Percentiles rank a stretch among this genome's conserved stretches.
phyloP scores from a whole-genome alignment of 2,113 vertebrate genomes.

The Sterrhoptilus dennistouni region DNA sequence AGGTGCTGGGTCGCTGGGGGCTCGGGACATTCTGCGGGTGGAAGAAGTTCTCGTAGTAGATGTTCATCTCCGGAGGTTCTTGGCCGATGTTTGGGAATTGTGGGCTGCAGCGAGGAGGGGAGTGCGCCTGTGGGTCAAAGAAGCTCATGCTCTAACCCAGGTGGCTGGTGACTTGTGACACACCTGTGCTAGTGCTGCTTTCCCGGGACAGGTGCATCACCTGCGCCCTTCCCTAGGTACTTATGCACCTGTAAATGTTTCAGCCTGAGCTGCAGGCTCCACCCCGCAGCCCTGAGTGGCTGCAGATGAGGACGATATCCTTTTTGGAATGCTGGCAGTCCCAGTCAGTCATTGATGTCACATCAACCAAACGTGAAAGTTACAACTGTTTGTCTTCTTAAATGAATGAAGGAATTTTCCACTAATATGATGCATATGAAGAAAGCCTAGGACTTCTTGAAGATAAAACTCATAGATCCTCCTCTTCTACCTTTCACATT shows the following conservation, averaged over 20 bases:
- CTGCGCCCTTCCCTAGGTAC: constrained; percentile 58
- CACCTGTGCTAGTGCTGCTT: constrained; percentile 48
- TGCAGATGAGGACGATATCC: constrained; percentile 65
- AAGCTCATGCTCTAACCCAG: constrained; percentile 84
- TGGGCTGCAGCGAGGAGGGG: constrained; percentile 91
- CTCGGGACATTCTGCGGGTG: constrained; percentile 90
- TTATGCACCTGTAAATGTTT: constrained; percentile 78
- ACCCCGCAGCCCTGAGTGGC: constrained; percentile 75
- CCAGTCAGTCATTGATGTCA: constrained; percentile 38
- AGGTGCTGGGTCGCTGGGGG: constrained; percentile 89
- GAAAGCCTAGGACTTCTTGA: neutral
- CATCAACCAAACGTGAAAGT: constrained; percentile 50
- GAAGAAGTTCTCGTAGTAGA: constrained; percentile 95
- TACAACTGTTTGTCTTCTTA: constrained; percentile 68
- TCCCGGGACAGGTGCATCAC: constrained; percentile 72
- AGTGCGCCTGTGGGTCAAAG: constrained; percentile 86
- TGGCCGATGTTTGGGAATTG: constrained; percentile 95
- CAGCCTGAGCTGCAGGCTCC: constrained; percentile 66
- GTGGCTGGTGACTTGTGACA: constrained; percentile 30
- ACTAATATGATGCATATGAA: constrained; percentile 5
- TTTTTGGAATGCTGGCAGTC: constrained; percentile 75
- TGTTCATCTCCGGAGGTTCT: constrained; percentile 92
- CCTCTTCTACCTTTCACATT: neutral
- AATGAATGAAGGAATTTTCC: constrained; percentile 69
- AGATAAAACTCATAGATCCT: neutral